Base-by-base conservation (phyloP, 2,797 vertebrate genomes). In the Pangasius larnaudii region DNA sequence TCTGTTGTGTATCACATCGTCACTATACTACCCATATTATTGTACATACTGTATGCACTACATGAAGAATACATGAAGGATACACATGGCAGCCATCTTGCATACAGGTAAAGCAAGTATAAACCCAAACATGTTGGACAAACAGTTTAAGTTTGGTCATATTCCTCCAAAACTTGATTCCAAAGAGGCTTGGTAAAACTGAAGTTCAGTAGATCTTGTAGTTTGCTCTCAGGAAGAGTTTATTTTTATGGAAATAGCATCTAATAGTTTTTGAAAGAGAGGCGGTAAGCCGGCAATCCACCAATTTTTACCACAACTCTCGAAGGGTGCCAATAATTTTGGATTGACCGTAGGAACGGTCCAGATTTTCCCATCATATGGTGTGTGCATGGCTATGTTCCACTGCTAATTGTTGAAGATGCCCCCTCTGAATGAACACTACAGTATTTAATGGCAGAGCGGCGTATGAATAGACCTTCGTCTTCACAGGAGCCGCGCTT, bases 401-500 rank as follows among this genome's bases (percentile, higher is more conserved):
- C 79, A 27, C 22, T 42, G 79, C 58, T 61, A 61, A 81, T 27
- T 7, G 24, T 1, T n/a, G 24, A 42, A n/a, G 33, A n/a, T 18
- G 16, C 30, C 53, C 49, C 59, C 36, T 84, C 61, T 82, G 86
- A 86, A 90, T 71, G 49, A 87, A 83, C 71, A 67, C 51, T 65
- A 19, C 85, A 83, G 77, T 84, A 16, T 88, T 30, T 86, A 84
- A 90, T 78, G 67, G 82, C 27, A 56, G 49, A 86, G 18, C 8
- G 30, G 3, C 46, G 33, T 36, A 82, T 42, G 84, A 82, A 88
- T 65, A 74, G 78, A 83, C 39, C 51, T 61, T 49, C 56, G 30
- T 87, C 72, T 91, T 89, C 63, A 91, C 75, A 85, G 49, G 67
- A 42, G 80, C n/a, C 16, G 36, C 30, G 56, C 46, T 86, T 11